Conservation (phyloP, 2,113 vertebrate species). For the Brachypodius melanocephalos region DNA sequence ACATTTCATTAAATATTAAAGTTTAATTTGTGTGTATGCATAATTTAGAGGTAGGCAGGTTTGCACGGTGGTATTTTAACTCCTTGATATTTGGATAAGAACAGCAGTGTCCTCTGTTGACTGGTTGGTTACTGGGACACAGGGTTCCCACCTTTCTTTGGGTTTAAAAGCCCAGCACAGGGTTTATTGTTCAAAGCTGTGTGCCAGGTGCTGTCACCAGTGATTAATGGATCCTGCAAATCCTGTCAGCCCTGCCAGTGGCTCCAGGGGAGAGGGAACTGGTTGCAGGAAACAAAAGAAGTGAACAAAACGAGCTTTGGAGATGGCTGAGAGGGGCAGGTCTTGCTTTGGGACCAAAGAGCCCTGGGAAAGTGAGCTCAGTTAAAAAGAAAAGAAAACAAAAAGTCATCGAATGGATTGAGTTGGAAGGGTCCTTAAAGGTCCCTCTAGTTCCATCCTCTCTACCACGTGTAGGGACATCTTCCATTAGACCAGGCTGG, state of each 20-base stretch:
- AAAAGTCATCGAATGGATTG: not conserved
- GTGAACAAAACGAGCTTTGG: not conserved
- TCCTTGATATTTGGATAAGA: not conserved
- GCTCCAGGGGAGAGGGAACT: not conserved
- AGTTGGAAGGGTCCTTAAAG: not conserved
- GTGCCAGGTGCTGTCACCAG: not conserved
- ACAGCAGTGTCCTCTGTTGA: not conserved
- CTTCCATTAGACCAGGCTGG: not conserved
- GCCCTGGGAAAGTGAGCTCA: not conserved
- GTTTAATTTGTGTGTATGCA: slow-evolving; percentile 75
- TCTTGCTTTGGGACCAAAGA: not conserved
- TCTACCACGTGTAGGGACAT: not conserved
- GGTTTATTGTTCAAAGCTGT: not conserved
- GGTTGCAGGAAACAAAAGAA: not conserved
- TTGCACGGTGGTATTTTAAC: not conserved
- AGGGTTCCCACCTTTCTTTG: not conserved
- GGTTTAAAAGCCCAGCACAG: not conserved
- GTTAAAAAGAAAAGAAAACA: not conserved
- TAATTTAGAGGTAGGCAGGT: slow-evolving; percentile 12
- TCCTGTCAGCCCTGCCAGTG: not conserved
- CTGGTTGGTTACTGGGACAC: not conserved
- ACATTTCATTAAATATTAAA: slow-evolving; percentile 90
- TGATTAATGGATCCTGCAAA: not conserved
- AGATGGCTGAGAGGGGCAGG: not conserved
- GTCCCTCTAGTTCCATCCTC: not conserved